These are phyloP conservation scores for Telmatherina bonti DNA, from an alignment of 2,797 vertebrate genomes.

Conservation along the genomic window DNA sequence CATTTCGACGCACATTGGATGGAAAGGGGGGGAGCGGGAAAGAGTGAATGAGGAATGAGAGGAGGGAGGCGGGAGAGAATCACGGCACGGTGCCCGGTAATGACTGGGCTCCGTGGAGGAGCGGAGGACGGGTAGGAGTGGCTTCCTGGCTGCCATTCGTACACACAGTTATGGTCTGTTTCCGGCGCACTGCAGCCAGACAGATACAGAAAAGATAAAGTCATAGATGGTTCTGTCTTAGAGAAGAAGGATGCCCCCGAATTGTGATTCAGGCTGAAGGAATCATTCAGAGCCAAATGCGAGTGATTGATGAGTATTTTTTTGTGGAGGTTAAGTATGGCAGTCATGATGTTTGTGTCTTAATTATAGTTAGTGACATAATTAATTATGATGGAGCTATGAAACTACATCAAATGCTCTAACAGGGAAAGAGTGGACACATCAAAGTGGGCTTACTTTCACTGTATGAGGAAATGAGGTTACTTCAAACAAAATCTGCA, in stretches of 20 bases:
- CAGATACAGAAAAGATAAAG: constrained; percentile 35
- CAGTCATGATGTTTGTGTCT: constrained; percentile 34
- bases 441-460: neutral
- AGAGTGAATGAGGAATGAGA: constrained; percentile 43
- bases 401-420: constrained; percentile 13
- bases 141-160: constrained; percentile 67
- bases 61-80: constrained; percentile 55
- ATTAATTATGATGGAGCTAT: constrained; percentile 47
- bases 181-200: constrained; percentile 69
- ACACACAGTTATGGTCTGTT: constrained; percentile 74
- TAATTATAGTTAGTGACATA: constrained; percentile 58
- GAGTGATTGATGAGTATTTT: constrained; percentile 41
- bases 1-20: constrained; percentile 63
- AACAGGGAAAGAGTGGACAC: constrained; percentile 16
- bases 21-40: constrained; percentile 52
- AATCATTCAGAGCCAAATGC: constrained; percentile 47
- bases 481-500: neutral
- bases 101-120: constrained; percentile 80
- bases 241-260: constrained; percentile 72
- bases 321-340: constrained; percentile 49
- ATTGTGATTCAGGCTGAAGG: constrained; percentile 68
- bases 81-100: constrained; percentile 73
- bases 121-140: constrained; percentile 74
- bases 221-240: constrained; percentile 47
- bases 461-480: constrained; percentile 9